Evolutionary conservation across 2,113 vertebrate genomes (phyloP).

Genomic region (Epinephelus moara): DNA sequence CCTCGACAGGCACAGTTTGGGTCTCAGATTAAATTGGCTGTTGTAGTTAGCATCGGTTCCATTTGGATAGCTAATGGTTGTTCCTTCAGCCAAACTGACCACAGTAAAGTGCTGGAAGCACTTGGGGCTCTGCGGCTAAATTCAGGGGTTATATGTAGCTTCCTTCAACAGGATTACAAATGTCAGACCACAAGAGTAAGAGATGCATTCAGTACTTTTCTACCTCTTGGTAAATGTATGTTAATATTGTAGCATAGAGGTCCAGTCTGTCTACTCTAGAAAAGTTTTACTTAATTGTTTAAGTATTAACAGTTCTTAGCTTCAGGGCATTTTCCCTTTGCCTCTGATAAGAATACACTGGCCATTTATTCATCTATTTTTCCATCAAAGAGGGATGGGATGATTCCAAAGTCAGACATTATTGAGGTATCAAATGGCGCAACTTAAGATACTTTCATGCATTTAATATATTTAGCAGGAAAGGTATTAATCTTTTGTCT

Average conservation of each 20-base stretch:
- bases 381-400: neutral
- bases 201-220: neutral
- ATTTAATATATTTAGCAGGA: neutral
- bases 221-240: neutral
- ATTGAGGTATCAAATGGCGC: neutral
- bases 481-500: neutral
- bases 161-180: neutral
- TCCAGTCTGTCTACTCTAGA: neutral
- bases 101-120: slow-evolving; percentile 8
- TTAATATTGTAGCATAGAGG: neutral
- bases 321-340: neutral
- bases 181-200: neutral
- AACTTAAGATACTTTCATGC: neutral
- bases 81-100: neutral
- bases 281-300: neutral
- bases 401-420: neutral
- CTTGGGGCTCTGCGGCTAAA: neutral
- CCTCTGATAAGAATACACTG: neutral
- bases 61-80: neutral
- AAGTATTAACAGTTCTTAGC: neutral
- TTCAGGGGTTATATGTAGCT: neutral
- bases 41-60: slow-evolving; percentile 13
- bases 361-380: neutral
- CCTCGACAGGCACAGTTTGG: neutral
- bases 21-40: neutral